A percentile compares a stretch with the other conserved stretches of the same genome.
Evolutionary conservation across 2,797 vertebrate genomes (phyloP).

Genomic region (Argya squamiceps): DNA sequence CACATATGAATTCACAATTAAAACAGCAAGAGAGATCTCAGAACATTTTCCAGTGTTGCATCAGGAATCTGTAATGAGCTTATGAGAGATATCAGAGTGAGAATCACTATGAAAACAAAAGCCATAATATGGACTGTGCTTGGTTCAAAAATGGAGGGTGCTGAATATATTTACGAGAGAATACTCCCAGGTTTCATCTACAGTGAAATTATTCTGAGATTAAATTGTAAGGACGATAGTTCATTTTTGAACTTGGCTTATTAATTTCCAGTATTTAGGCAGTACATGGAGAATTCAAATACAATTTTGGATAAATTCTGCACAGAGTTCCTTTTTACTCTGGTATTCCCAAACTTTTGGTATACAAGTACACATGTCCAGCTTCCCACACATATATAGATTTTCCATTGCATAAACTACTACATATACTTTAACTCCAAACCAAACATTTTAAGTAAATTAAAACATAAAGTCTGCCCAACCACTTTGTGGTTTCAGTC

Average conservation of each 20-base stretch:
- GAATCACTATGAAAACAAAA: neutral
- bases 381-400: neutral
- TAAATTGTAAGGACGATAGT: neutral
- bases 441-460: neutral
- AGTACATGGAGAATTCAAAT: neutral
- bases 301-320: neutral
- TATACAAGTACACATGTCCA: neutral
- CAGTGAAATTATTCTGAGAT: neutral
- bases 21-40: neutral
- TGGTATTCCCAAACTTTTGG: neutral
- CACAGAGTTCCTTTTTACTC: neutral
- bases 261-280: neutral
- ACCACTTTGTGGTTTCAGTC: neutral
- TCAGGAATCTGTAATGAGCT: neutral
- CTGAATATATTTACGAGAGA: neutral
- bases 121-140: neutral
- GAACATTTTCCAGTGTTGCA: neutral
- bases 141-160: neutral
- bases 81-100: neutral
- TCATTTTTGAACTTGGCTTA: slow-evolving; percentile 17
- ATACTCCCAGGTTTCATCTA: neutral
- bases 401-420: neutral
- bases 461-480: neutral
- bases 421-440: neutral
- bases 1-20: neutral